These are phyloP conservation scores for Zophobas atratus DNA, from an alignment of 1,140 invertebrate genomes.

Conservation along the genomic window DNA sequence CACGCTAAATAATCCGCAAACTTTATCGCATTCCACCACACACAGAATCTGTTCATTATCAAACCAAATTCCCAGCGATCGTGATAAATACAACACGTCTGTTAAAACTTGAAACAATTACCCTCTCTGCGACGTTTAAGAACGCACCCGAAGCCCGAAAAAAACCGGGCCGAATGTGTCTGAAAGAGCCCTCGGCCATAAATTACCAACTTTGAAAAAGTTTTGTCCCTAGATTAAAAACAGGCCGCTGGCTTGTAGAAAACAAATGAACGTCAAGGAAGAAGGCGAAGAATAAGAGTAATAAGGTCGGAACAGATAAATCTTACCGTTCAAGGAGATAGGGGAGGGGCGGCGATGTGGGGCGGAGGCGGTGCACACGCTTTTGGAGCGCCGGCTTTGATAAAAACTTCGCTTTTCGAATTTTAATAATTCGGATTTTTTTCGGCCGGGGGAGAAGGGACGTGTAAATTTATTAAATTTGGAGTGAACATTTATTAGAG, in stretches of 20 bases:
- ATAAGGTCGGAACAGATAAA: constrained; percentile 65
- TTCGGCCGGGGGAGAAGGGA: background rate
- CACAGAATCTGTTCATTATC: constrained; percentile 22
- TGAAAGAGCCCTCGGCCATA: constrained; percentile 52
- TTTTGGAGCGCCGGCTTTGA: background rate
- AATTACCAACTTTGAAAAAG: constrained; percentile 64
- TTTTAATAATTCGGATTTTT: background rate
- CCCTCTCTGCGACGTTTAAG: background rate
- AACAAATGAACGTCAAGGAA: constrained; percentile 66
- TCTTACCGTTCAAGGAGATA: constrained; percentile 51
- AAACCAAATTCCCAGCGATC: background rate
- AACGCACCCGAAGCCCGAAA: background rate
- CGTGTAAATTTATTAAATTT: background rate
- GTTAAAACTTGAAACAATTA: constrained; percentile 31
- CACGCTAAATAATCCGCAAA: background rate
- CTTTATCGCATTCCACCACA: constrained; percentile 4
- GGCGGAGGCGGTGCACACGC: background rate
- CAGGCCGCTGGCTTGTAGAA: constrained; percentile 65
- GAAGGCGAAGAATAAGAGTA: constrained; percentile 64
- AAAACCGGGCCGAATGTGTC: background rate
- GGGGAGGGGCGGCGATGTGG: background rate
- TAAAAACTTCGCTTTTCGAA: background rate
- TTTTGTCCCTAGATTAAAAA: constrained; percentile 65
- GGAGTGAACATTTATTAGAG: too few species aligned
- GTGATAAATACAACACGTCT: constrained; percentile 26